A percentile compares a stretch with the other conserved stretches of the same genome.
Evolutionary conservation across 2,797 vertebrate species (phyloP).

Genomic region (Halcyon smyrnensis): DNA sequence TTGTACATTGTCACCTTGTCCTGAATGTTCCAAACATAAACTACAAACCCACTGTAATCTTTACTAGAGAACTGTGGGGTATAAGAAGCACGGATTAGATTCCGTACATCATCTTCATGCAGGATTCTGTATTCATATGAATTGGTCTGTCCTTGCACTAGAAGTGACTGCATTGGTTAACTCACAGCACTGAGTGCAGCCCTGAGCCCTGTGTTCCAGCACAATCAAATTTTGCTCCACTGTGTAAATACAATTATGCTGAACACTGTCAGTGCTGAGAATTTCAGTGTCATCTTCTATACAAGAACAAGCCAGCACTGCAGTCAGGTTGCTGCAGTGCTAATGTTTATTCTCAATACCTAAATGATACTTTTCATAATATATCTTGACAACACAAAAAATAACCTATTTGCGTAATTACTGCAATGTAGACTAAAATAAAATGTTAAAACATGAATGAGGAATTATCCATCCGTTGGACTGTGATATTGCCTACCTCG

Average conservation of each 20-base stretch:
- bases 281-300: not conserved
- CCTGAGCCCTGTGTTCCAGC: not conserved
- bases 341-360: not conserved
- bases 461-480: not conserved
- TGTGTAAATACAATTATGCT: not conserved
- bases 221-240: not conserved
- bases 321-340: not conserved
- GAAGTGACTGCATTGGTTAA: not conserved
- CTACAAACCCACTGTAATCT: not conserved
- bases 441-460: not conserved
- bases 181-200: not conserved
- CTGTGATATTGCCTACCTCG: not conserved
- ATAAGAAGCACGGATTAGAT: not conserved
- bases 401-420: not conserved
- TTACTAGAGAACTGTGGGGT: not conserved
- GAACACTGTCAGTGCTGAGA: not conserved
- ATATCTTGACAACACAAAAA: not conserved
- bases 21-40: not conserved
- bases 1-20: not conserved
- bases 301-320: not conserved
- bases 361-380: not conserved
- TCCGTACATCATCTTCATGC: not conserved
- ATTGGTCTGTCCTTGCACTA: not conserved
- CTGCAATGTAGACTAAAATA: not conserved
- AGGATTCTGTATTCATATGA: not conserved